These are phyloP conservation scores for Lepidotrigona ventralis DNA, from an alignment of 1,140 invertebrate genomes.

Conservation along the genomic window DNA sequence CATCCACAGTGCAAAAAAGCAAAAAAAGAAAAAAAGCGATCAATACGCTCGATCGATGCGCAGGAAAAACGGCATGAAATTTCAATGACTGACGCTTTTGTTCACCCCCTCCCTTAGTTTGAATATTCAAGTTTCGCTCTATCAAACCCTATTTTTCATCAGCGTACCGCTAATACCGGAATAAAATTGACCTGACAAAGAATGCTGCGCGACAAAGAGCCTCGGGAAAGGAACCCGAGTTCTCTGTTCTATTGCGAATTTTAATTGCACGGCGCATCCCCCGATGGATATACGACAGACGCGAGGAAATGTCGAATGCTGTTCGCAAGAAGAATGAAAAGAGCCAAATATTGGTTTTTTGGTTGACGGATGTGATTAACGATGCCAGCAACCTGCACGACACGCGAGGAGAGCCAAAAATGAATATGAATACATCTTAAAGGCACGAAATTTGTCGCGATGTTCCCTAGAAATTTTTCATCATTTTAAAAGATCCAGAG, in stretches of 20 bases:
- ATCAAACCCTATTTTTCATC: slow-evolving; percentile 30
- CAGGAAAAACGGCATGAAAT: slow-evolving; percentile 2
- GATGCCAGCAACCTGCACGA: background rate
- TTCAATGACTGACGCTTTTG: slow-evolving; percentile 24
- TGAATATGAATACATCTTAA: no score
- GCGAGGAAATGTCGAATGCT: background rate
- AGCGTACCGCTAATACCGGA: slow-evolving; percentile 32
- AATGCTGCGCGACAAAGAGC: slow-evolving; percentile 42
- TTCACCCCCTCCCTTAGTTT: background rate
- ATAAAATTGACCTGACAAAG: slow-evolving; percentile 51
- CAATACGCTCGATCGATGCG: background rate
- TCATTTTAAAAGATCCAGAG: no score
- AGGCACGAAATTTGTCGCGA: no score
- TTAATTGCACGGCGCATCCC: slow-evolving; percentile 47
- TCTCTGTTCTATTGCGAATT: slow-evolving; percentile 37
- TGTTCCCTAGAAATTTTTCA: no score
- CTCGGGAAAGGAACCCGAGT: background rate
- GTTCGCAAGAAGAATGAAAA: background rate
- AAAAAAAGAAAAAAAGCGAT: no score
- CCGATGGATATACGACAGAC: slow-evolving; percentile 26
- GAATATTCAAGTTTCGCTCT: slow-evolving; percentile 17
- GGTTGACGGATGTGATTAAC: background rate
- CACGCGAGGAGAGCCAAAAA: no score
- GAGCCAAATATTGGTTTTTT: background rate
- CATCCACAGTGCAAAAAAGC: no score